Conservation (phyloP, 1,140 invertebrate genomes). For the Pseudomyrmex gracilis region DNA sequence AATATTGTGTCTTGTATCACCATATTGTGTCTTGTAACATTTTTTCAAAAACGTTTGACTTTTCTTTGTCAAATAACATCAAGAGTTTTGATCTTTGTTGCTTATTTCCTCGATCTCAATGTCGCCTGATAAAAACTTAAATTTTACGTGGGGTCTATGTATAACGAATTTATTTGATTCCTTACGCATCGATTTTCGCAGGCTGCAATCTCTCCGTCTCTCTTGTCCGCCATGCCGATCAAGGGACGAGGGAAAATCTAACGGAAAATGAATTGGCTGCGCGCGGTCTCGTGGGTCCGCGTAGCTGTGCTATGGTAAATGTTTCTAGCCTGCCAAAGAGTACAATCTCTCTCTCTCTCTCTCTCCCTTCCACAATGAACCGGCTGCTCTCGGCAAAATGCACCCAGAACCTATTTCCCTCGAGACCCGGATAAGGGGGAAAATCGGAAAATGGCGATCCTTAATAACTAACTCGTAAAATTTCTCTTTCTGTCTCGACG, state of each 20-base stretch:
- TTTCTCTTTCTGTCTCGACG: not conserved
- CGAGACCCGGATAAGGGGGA: slow-evolving; percentile 6
- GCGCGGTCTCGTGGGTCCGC: slow-evolving; percentile 38
- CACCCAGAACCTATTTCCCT: slow-evolving; percentile 26
- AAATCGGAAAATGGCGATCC: not conserved
- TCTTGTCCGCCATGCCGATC: not conserved
- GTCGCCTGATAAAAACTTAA: not conserved
- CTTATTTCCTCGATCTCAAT: not conserved
- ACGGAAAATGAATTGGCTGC: slow-evolving; percentile 65
- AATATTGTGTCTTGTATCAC: too few relatives aligned
- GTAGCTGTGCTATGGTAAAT: slow-evolving; percentile 60
- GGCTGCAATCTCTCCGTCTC: not conserved
- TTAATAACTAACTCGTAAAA: not conserved
- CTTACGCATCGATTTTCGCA: not conserved
- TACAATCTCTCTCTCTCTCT: slow-evolving; percentile 46
- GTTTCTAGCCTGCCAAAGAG: slow-evolving; percentile 43
- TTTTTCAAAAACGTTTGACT: too few relatives aligned
- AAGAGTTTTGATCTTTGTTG: not conserved
- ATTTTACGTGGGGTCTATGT: not conserved
- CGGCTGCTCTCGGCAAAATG: slow-evolving; percentile 41
- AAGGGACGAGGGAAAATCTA: slow-evolving; percentile 46
- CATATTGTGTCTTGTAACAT: too few relatives aligned
- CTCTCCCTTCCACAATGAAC: slow-evolving; percentile 20
- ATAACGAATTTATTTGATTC: slow-evolving; percentile 10
- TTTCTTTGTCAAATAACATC: too few relatives aligned